Percentiles rank a stretch among this genome's conserved stretches.
phyloP scores from a whole-genome alignment of 2,888 invertebrate genomes.

The Halictus ligatus region DNA sequence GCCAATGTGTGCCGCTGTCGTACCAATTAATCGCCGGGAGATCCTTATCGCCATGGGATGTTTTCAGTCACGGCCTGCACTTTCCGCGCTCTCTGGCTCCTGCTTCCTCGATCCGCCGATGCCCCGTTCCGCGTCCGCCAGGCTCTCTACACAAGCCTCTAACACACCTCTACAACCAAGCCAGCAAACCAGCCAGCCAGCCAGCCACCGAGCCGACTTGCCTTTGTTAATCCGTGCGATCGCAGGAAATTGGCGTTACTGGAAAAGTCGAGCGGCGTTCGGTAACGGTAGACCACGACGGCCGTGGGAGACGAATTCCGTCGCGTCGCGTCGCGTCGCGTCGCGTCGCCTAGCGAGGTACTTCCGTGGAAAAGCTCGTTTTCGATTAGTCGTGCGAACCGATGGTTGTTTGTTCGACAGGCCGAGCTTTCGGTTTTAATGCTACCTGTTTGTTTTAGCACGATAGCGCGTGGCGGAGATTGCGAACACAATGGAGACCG shows the following conservation, averaged over 20 bases:
- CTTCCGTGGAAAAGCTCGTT: conserved; percentile 27
- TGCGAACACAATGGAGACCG: background rate
- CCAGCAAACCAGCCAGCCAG: background rate
- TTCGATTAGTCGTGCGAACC: conserved; percentile 54
- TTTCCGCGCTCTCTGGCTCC: conserved; percentile 47
- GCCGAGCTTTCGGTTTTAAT: background rate
- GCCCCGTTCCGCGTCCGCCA: conserved; percentile 38
- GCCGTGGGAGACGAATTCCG: background rate
- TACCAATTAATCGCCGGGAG: conserved; percentile 82
- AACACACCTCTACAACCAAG: background rate
- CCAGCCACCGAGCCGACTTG: background rate
- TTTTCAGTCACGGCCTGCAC: conserved; percentile 70
- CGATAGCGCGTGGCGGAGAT: background rate
- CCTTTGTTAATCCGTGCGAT: conserved; percentile 18
- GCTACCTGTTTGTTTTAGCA: background rate
- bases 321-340: background rate
- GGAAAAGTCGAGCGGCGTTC: conserved; percentile 38
- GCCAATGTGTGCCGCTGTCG: conserved; percentile 80
- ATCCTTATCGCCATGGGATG: conserved; percentile 71
- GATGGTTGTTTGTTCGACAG: background rate
- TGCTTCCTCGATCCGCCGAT: conserved; percentile 42
- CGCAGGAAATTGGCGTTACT: conserved; percentile 53
- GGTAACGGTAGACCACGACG: conserved; percentile 31
- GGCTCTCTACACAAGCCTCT: background rate
- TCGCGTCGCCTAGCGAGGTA: background rate